Percentiles rank a stretch among this genome's conserved stretches.
phyloP scores from a whole-genome alignment of 2,113 vertebrate species.

The Quiscalus mexicanus region DNA sequence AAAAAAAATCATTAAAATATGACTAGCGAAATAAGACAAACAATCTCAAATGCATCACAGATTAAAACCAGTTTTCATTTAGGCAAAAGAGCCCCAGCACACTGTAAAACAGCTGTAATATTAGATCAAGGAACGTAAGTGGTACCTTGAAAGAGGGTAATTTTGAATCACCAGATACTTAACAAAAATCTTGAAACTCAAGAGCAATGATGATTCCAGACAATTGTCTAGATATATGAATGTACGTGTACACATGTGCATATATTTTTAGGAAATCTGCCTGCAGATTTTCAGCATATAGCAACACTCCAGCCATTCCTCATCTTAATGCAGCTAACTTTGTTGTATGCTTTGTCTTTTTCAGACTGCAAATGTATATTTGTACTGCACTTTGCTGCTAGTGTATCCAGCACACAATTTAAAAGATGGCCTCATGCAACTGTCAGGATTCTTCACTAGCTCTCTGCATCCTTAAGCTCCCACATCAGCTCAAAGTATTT shows the following conservation, averaged over 20 bases:
- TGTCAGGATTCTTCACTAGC: neutral
- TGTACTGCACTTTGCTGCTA: neutral
- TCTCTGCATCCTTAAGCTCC: neutral
- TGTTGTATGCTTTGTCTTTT: neutral
- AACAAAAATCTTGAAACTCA: neutral
- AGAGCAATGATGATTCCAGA: neutral
- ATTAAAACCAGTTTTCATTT: neutral
- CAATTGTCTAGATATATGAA: neutral
- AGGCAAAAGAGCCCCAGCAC: neutral
- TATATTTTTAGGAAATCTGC: slow-evolving; percentile 23
- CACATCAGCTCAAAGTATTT: neutral
- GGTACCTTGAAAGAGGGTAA: neutral
- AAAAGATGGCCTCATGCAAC: neutral
- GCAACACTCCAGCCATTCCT: neutral
- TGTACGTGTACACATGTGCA: neutral
- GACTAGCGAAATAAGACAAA: neutral
- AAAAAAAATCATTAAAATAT: neutral
- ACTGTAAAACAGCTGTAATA: neutral
- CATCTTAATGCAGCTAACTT: neutral
- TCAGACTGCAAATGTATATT: neutral
- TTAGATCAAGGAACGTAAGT: neutral
- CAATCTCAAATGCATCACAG: neutral
- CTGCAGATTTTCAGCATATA: slow-evolving; percentile 1
- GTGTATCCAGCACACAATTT: neutral
- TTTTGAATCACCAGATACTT: neutral